Conservation (phyloP, 2,888 invertebrate genomes). For the Polydrusus pterygomalis region DNA sequence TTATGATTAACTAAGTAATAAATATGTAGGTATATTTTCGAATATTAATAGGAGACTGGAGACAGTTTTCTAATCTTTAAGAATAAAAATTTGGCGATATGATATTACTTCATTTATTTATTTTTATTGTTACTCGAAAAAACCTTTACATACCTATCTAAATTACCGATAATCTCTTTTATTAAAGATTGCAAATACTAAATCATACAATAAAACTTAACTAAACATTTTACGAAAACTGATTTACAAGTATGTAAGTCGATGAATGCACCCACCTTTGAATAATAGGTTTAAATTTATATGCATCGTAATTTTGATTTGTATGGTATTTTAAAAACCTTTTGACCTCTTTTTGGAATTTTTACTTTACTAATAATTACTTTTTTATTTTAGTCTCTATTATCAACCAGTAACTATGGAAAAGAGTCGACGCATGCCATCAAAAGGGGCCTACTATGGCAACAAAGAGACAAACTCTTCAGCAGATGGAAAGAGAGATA, state of each 20-base stretch:
- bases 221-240: too few relatives aligned
- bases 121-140: too few relatives aligned
- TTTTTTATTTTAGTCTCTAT: slow-evolving; percentile 68
- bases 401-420: slow-evolving; percentile 64
- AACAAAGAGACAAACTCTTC: slow-evolving; percentile 79
- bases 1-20: slow-evolving; percentile 13
- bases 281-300: too few relatives aligned
- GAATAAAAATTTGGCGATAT: background rate
- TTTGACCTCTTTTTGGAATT: background rate
- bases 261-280: too few relatives aligned
- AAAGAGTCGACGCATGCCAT: slow-evolving; percentile 75
- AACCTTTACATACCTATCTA: too few relatives aligned
- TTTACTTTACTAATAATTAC: slow-evolving; percentile 16
- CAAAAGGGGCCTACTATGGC: slow-evolving; percentile 79
- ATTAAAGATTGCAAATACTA: too few relatives aligned
- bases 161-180: too few relatives aligned
- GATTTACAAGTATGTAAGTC: too few relatives aligned
- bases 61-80: slow-evolving; percentile 15
- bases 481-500: slow-evolving; percentile 81
- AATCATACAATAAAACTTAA: too few relatives aligned
- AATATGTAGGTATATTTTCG: background rate
- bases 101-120: background rate
- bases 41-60: background rate
- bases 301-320: too few relatives aligned
- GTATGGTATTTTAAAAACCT: background rate